A percentile compares a stretch with the other conserved stretches of the same genome.
Conservation (phyloP, 23 tunicate species). For the Trididemnum clinides region DNA sequence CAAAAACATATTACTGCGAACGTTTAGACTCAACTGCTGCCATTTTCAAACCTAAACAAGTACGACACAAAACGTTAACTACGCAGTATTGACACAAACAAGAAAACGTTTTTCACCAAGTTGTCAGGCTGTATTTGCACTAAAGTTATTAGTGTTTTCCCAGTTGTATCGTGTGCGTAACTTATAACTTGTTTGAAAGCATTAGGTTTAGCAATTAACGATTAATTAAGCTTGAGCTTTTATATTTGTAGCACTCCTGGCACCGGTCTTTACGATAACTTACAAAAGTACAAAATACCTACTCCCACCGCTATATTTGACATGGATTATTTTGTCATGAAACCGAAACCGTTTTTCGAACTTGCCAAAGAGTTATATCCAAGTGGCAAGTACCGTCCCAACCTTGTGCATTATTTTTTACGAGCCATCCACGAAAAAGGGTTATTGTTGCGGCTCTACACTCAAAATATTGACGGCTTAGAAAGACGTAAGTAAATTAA, state of each 20-base stretch:
- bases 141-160: no score
- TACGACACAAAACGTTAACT: no score
- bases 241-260: constrained; percentile 78
- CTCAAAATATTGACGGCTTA: constrained; percentile 96
- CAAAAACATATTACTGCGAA: no score
- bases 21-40: no score
- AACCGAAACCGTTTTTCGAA: constrained; percentile 91
- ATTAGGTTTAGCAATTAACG: no score
- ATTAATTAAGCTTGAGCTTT: no score
- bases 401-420: constrained; percentile 73
- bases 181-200: no score
- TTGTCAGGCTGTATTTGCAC: no score
- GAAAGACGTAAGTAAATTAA: constrained; percentile 74
- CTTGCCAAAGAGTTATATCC: constrained; percentile 90
- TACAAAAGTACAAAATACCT: constrained; percentile 62
- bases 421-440: constrained; percentile 75
- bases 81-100: no score
- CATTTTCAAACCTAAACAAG: no score
- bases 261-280: constrained; percentile 85
- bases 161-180: no score
- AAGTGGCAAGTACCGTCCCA: constrained; percentile 88
- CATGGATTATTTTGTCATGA: constrained; percentile 69
- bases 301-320: constrained; percentile 88
- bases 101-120: no score
- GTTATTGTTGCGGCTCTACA: constrained; percentile 63